Evolutionary conservation across 2,888 invertebrate species (phyloP), one percentile per base, ranked within the genome.

Genomic region (Dasypolia templi): DNA sequence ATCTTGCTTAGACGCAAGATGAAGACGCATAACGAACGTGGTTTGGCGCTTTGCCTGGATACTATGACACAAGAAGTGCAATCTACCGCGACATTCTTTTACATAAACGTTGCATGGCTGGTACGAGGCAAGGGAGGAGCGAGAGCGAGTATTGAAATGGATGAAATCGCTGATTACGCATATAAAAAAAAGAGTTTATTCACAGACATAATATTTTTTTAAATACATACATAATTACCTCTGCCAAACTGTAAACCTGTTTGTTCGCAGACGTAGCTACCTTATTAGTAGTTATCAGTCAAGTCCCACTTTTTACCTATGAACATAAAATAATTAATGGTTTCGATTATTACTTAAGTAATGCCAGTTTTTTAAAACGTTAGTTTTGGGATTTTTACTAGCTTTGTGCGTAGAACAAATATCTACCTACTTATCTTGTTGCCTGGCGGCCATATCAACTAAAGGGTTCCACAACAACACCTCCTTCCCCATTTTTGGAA

Each of bases 41-140:
- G 79, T 83, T 84, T 77, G 78, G 84, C 84, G 67, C 87, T 82
- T 86, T 91, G 91, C 90, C 92, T 91, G 86, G 89, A 89, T 89
- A 63, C 73, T 59, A 77, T 88, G 86, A 87, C 86, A 86, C 89
- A 85, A 87, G 89, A 89, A 87, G 86, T 84, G 86, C 88, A 88
- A 89, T 91, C 91, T 90, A 88, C 90, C 85, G 86, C 86, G 89
- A 92, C 92, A 92, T 93, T 92, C 90, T 93, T 93, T 92, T 91
- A 93, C 92, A 91, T 91, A 90, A 91, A 89, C 88, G 86, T 82
- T 87, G 75, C 55, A 62, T 32, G 26, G 29, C 22, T 79, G 81
- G 78, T 29, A 0, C 65, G 81, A 80, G 73, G 14, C 2, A 72
- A 9, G 59, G 32, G 74, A 29, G 29, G 22, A 35, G 70, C 46